Percentiles rank a stretch among this genome's conserved stretches.
Conservation (phyloP, 2,797 vertebrate genomes). For the Myotis daubentonii region DNA sequence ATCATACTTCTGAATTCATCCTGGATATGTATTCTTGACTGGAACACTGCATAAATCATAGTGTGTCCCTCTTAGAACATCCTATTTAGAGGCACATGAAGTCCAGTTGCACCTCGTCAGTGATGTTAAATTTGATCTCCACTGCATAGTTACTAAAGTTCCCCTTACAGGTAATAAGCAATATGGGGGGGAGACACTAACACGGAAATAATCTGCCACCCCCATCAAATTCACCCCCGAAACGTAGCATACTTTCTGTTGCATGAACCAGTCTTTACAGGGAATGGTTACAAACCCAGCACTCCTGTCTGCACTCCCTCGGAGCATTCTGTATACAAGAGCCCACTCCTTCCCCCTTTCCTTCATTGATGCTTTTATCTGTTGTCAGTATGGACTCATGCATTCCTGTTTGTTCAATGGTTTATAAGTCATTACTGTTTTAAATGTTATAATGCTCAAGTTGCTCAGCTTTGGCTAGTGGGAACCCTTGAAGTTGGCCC, state of each 20-base stretch:
- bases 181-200: too few relatives aligned
- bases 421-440: background rate
- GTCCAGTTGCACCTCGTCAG: background rate
- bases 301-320: background rate
- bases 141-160: background rate
- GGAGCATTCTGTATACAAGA: background rate
- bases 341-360: background rate
- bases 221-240: background rate
- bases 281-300: background rate
- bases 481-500: background rate
- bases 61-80: background rate
- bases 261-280: background rate
- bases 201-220: background rate
- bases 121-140: background rate
- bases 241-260: background rate
- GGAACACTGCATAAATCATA: rapidly evolving
- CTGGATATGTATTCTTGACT: background rate
- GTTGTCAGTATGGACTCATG: background rate
- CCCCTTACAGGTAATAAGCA: background rate
- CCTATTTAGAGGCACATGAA: too few relatives aligned
- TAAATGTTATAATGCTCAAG: background rate
- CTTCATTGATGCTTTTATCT: background rate
- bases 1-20: background rate
- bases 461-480: background rate
- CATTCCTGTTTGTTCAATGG: background rate